Evolutionary conservation across 2,888 invertebrate species (phyloP), one percentile per base, ranked within the genome.

Genomic region (Pammene aurita): DNA sequence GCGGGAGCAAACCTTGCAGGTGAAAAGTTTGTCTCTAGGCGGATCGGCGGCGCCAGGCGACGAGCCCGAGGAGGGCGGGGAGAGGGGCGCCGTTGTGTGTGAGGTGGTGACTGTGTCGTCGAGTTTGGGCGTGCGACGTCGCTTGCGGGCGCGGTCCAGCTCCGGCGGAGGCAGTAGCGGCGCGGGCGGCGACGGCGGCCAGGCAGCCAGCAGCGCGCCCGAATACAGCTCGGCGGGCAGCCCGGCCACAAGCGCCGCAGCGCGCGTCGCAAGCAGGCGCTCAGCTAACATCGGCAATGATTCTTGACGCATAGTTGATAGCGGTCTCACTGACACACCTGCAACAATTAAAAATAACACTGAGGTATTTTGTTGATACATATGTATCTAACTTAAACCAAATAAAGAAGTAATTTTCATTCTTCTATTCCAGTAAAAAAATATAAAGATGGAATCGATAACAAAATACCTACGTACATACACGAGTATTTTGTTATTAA

Each of bases 1-100:
- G 74, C 97, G 95, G 71, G 96, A 95, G 91, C 98, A 98, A 57
- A 97, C 93, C 78, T 96, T 95, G 87, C 98, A 98, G 34, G 96
- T 97, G 89, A 98, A 98, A 69, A 96, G 95, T 84, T 97, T 97
- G 80, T 97, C 97, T 11, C 96, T 91, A 0, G 94, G 92, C 0
- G 93, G 90, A 64, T 93, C 93, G 13, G 92, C 77, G 34, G 93
- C 91, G 7, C 92, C 91, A 10, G 93, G 92, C 0, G 92, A 92
- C 6, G 92, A 92, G 85, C 80, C 95, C 79, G 80, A 95, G 84
- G 87, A 92, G 76, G 80, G 92, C 54, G 82, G 93, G 62, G 84
- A 93, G 66, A 84, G 89, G 0, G 82, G 88, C 48, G 79, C 91
- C 66, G 77, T 73, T n/a, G 89, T 77, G 0, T 84, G 88, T 48